Evolutionary conservation across 2,888 invertebrate species (phyloP).

Genomic region (Drepana falcataria): DNA sequence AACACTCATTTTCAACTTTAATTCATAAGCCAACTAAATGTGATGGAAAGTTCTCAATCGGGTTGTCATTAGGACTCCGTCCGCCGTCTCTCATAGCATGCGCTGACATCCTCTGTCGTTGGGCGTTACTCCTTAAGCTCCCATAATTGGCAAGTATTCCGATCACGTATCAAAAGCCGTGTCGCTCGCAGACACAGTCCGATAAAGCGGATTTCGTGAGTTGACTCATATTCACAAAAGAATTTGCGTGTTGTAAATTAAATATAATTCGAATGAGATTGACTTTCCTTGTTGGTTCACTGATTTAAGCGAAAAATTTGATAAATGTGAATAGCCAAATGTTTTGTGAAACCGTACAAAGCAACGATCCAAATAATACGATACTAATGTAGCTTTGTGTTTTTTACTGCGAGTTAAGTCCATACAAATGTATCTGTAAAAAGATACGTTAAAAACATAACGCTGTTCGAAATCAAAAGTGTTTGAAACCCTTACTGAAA

Average conservation of each 20-base stretch:
- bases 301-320: neutral
- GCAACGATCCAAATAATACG: no score
- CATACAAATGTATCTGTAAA: no score
- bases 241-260: slow-evolving; percentile 36
- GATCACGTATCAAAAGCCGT: slow-evolving; percentile 67
- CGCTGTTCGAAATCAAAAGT: no score
- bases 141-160: slow-evolving; percentile 57
- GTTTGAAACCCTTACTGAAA: no score
- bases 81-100: slow-evolving; percentile 11
- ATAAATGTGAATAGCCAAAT: neutral
- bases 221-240: slow-evolving; percentile 53
- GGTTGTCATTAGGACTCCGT: slow-evolving; percentile 2
- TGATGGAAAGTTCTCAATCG: no score
- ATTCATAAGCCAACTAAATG: neutral
- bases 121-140: slow-evolving; percentile 40
- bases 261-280: slow-evolving; percentile 18
- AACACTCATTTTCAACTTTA: neutral
- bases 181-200: slow-evolving; percentile 56
- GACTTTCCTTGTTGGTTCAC: neutral
- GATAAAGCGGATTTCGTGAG: slow-evolving; percentile 53
- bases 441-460: no score
- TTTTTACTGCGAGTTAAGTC: no score
- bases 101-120: slow-evolving; percentile 11
- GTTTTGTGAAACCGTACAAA: no score
- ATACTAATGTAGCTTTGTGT: no score